Percentiles rank a stretch among this genome's conserved stretches.
These are phyloP conservation scores for Dolichopus griseipennis DNA, from an alignment of 2,888 invertebrate genomes.

Conservation along the genomic window DNA sequence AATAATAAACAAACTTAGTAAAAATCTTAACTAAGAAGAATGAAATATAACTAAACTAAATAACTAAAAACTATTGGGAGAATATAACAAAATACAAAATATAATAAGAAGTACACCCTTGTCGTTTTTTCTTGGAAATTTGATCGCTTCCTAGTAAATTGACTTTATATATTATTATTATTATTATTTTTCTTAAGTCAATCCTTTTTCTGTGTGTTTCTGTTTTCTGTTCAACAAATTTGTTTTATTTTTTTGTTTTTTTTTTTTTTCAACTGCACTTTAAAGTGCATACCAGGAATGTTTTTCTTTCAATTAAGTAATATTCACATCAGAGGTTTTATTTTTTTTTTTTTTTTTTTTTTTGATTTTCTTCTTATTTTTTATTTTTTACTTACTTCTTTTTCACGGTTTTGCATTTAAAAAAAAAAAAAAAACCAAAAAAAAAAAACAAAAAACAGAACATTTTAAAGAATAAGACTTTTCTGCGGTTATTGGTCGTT, in stretches of 20 bases:
- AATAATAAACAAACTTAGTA: too few species aligned
- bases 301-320: slow-evolving; percentile 6
- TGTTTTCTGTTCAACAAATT: not conserved
- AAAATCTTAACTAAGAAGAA: too few species aligned
- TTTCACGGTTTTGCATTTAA: slow-evolving; percentile 6
- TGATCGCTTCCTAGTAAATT: slow-evolving; percentile 6
- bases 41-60: too few species aligned
- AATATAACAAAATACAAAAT: not conserved
- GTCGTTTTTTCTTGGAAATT: slow-evolving; percentile 4
- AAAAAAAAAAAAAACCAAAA: not conserved
- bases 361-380: too few species aligned
- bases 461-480: not conserved
- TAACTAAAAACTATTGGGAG: too few species aligned
- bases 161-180: not conserved
- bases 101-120: not conserved
- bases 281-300: not conserved
- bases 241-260: too few species aligned
- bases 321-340: not conserved
- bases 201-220: not conserved
- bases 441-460: too few species aligned
- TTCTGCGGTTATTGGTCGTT: slow-evolving; percentile 6
- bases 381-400: too few species aligned
- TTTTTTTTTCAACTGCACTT: not conserved
- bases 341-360: not conserved
- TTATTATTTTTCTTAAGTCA: not conserved